Base-by-base conservation (phyloP, 2,797 vertebrate species). In the Benthosema pterotum region DNA sequence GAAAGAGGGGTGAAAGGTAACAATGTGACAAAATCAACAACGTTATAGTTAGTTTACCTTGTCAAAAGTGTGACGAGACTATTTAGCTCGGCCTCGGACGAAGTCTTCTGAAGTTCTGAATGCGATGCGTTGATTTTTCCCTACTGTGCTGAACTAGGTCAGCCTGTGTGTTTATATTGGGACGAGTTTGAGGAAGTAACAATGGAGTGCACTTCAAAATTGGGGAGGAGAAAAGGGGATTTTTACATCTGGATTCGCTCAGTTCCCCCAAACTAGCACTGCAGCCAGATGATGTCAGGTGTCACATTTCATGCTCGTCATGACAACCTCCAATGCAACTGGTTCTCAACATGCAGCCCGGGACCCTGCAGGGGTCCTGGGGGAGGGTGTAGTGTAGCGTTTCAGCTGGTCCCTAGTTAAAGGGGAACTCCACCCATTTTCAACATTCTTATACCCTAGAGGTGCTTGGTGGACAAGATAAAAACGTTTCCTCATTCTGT, bases 111-210 rank as follows among this genome's bases (percentile, higher is more conserved):
- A 62, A 54, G 18, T 19, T 75, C 0, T 0, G 46, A 62, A 54
- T 72, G 47, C 16, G 57, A 54, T 9, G 15, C 8, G 43, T 19
- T 45, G 18, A 48, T 77, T 64, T 15, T 62, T 7, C 57, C 45
- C 45, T 50, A 7, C 52, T 66, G 47, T n/a, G n/a, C n/a, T 32
- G 54, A 87, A 80, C 64, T 84, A 50, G 69, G 69, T 82, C 69
- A 80, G 59, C 46, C 52, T 46, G 38, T 32, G 42, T 49, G 67
- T 73, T 89, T 93, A 81, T 92, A 89, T 89, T 1, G 0, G 47
- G 0, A 15, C 45, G 13, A 59, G 45, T 90, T 87, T 89, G 75
- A 89, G 91, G 93, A 94, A 94, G 90, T 89, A 4, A 25, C 19
- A 22, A 42, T 0, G 48, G 60, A 28, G 72, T 25, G 32, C 42